These are phyloP conservation scores for Acanthacorydalis orientalis DNA, from an alignment of 2,888 invertebrate genomes.

Conservation along the genomic window DNA sequence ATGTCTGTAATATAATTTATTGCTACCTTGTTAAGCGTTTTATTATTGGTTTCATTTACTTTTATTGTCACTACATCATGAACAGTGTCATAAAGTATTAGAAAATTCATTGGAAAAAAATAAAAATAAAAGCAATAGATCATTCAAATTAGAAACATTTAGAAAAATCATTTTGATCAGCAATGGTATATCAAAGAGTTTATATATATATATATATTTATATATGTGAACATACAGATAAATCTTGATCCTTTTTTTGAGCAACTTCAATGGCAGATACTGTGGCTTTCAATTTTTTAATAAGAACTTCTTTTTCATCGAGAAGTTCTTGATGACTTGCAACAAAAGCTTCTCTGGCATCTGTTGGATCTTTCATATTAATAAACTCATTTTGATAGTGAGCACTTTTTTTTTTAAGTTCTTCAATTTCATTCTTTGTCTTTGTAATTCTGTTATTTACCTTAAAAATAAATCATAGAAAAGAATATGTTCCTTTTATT, in stretches of 20 bases:
- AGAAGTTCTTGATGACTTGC: not conserved
- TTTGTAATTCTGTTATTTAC: not conserved
- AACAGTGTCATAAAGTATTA: too few relatives aligned
- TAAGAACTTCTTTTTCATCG: not conserved
- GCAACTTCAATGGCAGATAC: slow-evolving; percentile 2
- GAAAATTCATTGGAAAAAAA: too few relatives aligned
- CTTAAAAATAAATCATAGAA: not conserved
- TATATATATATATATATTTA: not conserved
- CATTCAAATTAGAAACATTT: too few relatives aligned
- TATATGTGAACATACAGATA: not conserved
- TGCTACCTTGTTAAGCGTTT: too few relatives aligned
- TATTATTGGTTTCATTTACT: too few relatives aligned
- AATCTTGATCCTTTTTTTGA: not conserved
- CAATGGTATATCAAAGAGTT: too few relatives aligned
- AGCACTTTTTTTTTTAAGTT: not conserved
- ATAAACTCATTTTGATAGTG: not conserved
- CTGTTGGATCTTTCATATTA: not conserved
- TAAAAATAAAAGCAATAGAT: too few relatives aligned
- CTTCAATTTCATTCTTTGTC: not conserved
- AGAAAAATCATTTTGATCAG: too few relatives aligned
- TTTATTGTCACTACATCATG: too few relatives aligned
- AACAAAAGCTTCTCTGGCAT: not conserved
- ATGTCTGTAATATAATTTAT: too few relatives aligned
- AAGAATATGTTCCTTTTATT: not conserved
- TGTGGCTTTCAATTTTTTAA: slow-evolving; percentile 1